Base-by-base conservation (phyloP, 2,113 vertebrate species). In the Oryzias celebensis region DNA sequence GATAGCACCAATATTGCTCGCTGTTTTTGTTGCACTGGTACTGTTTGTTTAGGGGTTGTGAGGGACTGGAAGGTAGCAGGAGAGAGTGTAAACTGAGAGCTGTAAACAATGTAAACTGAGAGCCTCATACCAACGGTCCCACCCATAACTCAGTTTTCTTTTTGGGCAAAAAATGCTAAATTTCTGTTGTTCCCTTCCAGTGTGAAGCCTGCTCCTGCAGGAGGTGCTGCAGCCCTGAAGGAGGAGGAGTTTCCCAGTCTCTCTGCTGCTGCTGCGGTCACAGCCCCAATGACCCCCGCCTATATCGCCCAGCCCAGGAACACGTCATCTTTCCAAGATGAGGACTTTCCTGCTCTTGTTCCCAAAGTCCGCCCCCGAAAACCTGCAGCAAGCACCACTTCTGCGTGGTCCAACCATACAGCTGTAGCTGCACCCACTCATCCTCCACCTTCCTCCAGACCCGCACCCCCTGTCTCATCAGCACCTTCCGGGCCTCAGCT, bases 191-290 rank as follows among this genome's bases (percentile, higher is more conserved):
- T 20, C 7, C 2, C 16, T 45, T 52, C 3, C 63, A 88, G 85
- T 24, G 48, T 84, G 6, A 90, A 90, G 73, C 60, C 71, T 52
- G 66, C 87, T 80, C 68, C 93, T 78, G 53, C 53, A 53, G 45
- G 65, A 28, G 87, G 77, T 23, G 86, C 87, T 0, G 85, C 90
- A 0, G 88, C 93, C 36, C 91, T 98, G 24, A 95, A 96, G 68
- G 96, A 98, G 59, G 97, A 98, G 26, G 97, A 99, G 55, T 99
- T 98, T 78, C 97, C 97, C 0, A 96, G 96, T 75, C 87, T 99
- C 63, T 95, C 93, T 0, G 14, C 65, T 24, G 70, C 78, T 28
- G 26, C 26, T 0, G 47, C 88, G 0, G 58, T 81, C 1, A 61
- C 92, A 7, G 24, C 80, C n/a, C 88, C 84, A 26, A 76, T 95